A percentile compares a stretch with the other conserved stretches of the same genome.
phyloP scores from a whole-genome alignment of 2,113 vertebrate genomes.

The Entelurus aequoreus region DNA sequence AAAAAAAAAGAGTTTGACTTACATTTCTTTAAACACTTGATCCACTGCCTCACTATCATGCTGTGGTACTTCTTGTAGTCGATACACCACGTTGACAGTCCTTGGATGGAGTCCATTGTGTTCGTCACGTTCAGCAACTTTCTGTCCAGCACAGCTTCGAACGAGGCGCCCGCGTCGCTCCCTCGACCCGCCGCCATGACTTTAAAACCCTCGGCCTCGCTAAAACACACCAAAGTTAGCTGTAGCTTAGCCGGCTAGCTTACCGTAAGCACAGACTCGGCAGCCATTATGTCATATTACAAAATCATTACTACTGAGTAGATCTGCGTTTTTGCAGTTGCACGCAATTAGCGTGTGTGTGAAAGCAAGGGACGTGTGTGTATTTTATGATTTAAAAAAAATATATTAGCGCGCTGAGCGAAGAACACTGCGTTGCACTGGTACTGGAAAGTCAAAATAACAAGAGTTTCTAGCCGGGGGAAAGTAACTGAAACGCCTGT shows the following conservation, averaged over 20 bases:
- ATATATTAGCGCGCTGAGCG: constrained; percentile 25
- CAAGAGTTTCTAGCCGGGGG: constrained; percentile 1
- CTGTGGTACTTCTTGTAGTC: constrained; percentile 93
- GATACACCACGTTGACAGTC: constrained; percentile 89
- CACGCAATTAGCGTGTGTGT: not conserved
- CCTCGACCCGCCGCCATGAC: constrained; percentile 72
- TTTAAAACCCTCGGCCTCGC: not conserved
- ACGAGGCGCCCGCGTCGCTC: constrained; percentile 59
- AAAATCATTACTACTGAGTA: not conserved
- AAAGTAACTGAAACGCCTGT: not conserved
- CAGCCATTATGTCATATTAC: not conserved
- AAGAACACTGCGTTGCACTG: constrained; percentile 30
- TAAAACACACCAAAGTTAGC: constrained; percentile 7
- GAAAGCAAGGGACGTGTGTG: too few species aligned
- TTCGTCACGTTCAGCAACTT: constrained; percentile 84
- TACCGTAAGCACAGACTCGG: constrained; percentile 10
- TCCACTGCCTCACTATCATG: constrained; percentile 87
- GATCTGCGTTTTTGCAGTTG: not conserved
- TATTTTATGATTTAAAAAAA: constrained; percentile 24
- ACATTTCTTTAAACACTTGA: constrained; percentile 90
- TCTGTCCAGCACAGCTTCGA: constrained; percentile 83
- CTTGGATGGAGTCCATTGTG: constrained; percentile 96
- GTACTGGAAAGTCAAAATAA: constrained; percentile 2
- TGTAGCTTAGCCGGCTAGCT: constrained; percentile 42
- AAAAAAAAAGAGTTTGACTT: constrained; percentile 57